phyloP scores from a whole-genome alignment of 2,797 vertebrate species.

The Siniperca obscura region DNA sequence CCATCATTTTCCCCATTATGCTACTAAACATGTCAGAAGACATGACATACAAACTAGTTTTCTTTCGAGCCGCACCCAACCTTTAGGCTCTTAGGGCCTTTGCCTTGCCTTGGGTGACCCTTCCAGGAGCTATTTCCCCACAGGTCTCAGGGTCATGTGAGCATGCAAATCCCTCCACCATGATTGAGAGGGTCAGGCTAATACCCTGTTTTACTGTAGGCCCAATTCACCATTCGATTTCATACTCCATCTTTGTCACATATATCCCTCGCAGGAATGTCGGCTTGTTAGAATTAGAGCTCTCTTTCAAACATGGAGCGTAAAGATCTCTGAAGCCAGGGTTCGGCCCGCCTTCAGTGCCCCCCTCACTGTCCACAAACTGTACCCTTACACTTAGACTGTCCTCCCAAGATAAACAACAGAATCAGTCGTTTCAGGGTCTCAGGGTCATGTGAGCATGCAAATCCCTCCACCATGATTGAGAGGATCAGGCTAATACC shows the following conservation, averaged over 20 bases:
- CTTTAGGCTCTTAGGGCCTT: background rate
- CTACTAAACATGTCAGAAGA: no score
- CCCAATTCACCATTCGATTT: constrained; percentile 4
- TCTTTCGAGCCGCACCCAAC: background rate
- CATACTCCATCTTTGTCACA: constrained; percentile 7
- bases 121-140: constrained; percentile 7
- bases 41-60: background rate
- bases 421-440: background rate
- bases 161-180: constrained; percentile 26
- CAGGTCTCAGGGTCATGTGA: constrained; percentile 28
- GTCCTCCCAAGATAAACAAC: no score
- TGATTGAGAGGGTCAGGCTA: background rate
- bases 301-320: no score
- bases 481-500: constrained; percentile 1
- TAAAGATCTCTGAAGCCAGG: no score
- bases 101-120: background rate
- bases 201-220: background rate
- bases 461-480: constrained; percentile 22
- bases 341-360: no score
- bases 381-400: no score
- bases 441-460: constrained; percentile 34
- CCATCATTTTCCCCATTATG: no score
- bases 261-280: no score
- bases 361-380: no score
- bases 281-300: no score